These are phyloP conservation scores for Triplophysa tibetana DNA, from an alignment of 2,113 vertebrate genomes.

Conservation along the genomic window DNA sequence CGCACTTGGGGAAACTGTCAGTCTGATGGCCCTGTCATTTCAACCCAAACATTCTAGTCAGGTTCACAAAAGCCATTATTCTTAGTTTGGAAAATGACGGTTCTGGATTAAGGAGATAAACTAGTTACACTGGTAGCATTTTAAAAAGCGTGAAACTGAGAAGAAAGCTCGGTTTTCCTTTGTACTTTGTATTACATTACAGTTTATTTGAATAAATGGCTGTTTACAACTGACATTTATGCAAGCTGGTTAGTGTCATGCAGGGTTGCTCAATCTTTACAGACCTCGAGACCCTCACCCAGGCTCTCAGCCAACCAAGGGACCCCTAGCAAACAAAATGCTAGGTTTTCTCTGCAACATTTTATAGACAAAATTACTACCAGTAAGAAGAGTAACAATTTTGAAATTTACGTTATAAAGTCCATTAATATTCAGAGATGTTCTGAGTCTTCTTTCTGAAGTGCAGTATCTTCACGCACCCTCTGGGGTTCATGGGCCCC, in stretches of 20 bases:
- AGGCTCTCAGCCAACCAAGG: too few relatives aligned
- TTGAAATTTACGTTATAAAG: too few relatives aligned
- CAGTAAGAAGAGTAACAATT: too few relatives aligned
- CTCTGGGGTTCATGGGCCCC: too few relatives aligned
- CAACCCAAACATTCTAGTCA: slow-evolving; percentile 53
- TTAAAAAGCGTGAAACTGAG: neutral
- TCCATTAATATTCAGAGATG: too few relatives aligned
- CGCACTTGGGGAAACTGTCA: slow-evolving; percentile 58
- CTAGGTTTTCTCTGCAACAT: too few relatives aligned
- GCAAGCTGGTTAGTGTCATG: neutral
- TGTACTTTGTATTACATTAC: neutral
- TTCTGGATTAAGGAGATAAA: neutral
- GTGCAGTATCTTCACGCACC: too few relatives aligned
- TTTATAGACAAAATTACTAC: too few relatives aligned
- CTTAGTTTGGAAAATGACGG: neutral
- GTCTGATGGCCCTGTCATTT: slow-evolving; percentile 63
- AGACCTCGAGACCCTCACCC: too few relatives aligned
- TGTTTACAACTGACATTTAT: neutral
- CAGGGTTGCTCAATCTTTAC: too few relatives aligned
- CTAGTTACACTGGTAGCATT: neutral
- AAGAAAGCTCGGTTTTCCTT: neutral
- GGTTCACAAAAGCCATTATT: slow-evolving; percentile 30
- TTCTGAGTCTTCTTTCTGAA: too few relatives aligned
- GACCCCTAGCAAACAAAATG: too few relatives aligned
- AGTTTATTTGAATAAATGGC: neutral